Conservation (phyloP, 2,113 vertebrate species). For the Phocoena sinus region DNA sequence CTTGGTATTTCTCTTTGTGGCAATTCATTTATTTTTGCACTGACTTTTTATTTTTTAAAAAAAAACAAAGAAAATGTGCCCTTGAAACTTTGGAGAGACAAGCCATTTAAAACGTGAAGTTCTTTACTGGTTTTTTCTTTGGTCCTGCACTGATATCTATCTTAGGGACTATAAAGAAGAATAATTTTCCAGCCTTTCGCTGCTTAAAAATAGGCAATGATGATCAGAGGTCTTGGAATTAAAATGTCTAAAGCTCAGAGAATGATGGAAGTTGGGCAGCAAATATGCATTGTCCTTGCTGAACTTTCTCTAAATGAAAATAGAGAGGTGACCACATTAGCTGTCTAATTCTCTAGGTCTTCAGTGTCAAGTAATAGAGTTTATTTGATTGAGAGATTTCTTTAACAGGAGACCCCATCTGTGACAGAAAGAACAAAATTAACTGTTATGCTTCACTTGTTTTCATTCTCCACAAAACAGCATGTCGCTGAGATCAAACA, state of each 20-base stretch:
- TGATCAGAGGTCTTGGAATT: conserved; percentile 37
- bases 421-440: conserved; percentile 61
- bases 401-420: conserved; percentile 68
- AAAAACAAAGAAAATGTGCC: conserved; percentile 8
- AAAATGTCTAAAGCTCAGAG: conserved; percentile 23
- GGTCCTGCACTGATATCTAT: neutral
- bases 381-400: conserved; percentile 69
- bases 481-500: conserved; percentile 60
- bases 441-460: conserved; percentile 74
- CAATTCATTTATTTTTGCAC: conserved; percentile 40
- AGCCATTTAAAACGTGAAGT: conserved; percentile 39
- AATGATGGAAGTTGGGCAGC: conserved; percentile 13
- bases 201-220: conserved; percentile 37
- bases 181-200: neutral
- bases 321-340: neutral
- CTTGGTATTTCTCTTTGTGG: conserved; percentile 17
- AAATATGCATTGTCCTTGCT: conserved; percentile 16
- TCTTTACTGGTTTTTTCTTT: neutral
- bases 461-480: conserved; percentile 71
- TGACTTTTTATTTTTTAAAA: conserved; percentile 12
- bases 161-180: conserved; percentile 24
- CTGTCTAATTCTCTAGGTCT: conserved; percentile 39
- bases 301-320: conserved; percentile 48
- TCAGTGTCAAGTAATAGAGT: conserved; percentile 71
- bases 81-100: conserved; percentile 35